phyloP scores from a whole-genome alignment of 2,797 vertebrate genomes.

The Merluccius polli region DNA sequence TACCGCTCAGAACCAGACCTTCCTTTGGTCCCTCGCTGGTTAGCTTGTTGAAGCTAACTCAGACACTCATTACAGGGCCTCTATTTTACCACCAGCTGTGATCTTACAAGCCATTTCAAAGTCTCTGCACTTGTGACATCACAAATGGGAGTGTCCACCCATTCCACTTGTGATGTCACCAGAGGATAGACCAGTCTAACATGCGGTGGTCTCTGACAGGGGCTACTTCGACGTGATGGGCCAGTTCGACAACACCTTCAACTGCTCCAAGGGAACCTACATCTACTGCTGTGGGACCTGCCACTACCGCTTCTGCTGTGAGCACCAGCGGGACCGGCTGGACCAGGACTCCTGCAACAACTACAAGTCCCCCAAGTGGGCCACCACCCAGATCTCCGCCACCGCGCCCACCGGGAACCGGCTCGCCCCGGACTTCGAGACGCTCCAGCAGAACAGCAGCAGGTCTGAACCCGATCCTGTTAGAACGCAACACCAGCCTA shows the following conservation, averaged over 20 bases:
- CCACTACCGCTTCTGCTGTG: conserved; percentile 92
- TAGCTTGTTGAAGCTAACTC: background rate
- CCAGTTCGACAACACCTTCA: conserved; percentile 87
- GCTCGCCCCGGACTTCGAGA: conserved; percentile 72
- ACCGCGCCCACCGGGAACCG: conserved; percentile 60
- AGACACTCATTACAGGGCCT: background rate
- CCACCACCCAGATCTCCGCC: conserved; percentile 69
- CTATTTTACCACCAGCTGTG: background rate
- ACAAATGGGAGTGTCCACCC: no score
- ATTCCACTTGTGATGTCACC: no score
- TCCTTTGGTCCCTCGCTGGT: background rate
- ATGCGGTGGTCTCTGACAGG: conserved; percentile 36
- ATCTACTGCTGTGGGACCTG: conserved; percentile 93
- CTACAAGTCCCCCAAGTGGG: conserved; percentile 81
- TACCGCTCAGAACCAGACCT: background rate
- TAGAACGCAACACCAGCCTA: no score
- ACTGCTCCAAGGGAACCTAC: conserved; percentile 86
- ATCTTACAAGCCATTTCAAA: background rate
- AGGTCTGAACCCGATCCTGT: conserved; percentile 45
- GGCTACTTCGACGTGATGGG: conserved; percentile 92
- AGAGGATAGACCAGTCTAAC: no score
- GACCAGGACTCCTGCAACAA: conserved; percentile 86
- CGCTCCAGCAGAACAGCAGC: conserved; percentile 75
- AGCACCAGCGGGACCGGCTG: conserved; percentile 81
- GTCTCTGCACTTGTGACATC: no score